These are phyloP conservation scores for Xylota sylvarum DNA, from an alignment of 2,888 invertebrate genomes.

Conservation along the genomic window DNA sequence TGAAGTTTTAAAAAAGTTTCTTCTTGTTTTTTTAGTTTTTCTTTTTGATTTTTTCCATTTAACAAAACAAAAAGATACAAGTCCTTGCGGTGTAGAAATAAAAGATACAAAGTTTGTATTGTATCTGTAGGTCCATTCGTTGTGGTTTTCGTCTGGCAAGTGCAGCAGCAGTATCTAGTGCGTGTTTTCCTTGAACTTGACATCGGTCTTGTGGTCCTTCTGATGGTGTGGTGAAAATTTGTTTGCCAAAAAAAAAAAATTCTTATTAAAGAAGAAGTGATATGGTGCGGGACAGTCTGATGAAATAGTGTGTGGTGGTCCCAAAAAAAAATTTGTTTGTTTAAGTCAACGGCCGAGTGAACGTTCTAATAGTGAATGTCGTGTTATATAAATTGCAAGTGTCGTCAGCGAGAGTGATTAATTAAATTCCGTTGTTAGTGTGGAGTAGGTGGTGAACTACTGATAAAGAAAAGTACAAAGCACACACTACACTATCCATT, in stretches of 20 bases:
- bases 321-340: neutral
- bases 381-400: neutral
- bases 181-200: slow-evolving; percentile 61
- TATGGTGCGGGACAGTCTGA: neutral
- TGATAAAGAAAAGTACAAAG: slow-evolving; percentile 17
- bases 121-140: neutral
- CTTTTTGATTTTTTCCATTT: neutral
- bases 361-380: neutral
- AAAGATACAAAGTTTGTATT: neutral
- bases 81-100: neutral
- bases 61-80: neutral
- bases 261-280: neutral
- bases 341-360: slow-evolving; percentile 1
- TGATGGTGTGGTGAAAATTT: neutral
- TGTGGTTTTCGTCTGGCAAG: slow-evolving; percentile 8
- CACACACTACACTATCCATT: slow-evolving; percentile 30
- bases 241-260: neutral
- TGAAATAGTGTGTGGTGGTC: neutral
- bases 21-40: slow-evolving; percentile 36
- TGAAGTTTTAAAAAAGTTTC: slow-evolving; percentile 31
- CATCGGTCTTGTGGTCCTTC: slow-evolving; percentile 12
- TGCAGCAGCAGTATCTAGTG: slow-evolving; percentile 18
- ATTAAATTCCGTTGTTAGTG: slow-evolving; percentile 32
- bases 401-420: slow-evolving; percentile 18
- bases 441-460: neutral